Conservation (phyloP, 2,888 invertebrate genomes). For the Meghimatium bilineatum region DNA sequence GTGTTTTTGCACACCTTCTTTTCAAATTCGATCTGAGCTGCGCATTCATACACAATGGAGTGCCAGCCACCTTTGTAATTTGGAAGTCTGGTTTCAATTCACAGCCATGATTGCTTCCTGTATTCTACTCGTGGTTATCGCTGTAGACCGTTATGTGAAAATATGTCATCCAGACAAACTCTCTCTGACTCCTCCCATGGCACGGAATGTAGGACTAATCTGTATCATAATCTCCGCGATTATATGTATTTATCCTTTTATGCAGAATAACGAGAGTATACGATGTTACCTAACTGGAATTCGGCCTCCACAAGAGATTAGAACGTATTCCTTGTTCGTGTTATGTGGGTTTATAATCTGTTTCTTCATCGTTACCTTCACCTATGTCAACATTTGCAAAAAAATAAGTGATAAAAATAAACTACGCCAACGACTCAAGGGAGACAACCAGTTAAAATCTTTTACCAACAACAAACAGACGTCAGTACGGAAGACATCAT, state of each 20-base stretch:
- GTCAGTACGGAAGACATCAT: no score
- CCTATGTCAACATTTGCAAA: conserved; percentile 1
- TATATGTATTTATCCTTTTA: not conserved
- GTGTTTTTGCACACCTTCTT: conserved; percentile 36
- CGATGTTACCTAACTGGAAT: not conserved
- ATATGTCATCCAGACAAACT: not conserved
- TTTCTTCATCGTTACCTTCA: conserved; percentile 8
- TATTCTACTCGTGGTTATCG: conserved; percentile 24
- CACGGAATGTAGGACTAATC: no score
- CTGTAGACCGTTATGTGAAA: conserved; percentile 24
- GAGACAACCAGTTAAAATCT: not conserved
- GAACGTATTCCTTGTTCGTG: not conserved
- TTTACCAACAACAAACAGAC: not conserved
- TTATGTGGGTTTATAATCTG: not conserved
- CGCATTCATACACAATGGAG: no score
- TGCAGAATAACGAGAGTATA: not conserved
- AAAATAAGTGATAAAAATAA: not conserved
- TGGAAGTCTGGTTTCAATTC: conserved; percentile 20
- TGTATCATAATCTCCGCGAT: not conserved
- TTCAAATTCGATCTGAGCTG: no score
- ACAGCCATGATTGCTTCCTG: conserved; percentile 48
- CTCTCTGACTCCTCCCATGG: not conserved
- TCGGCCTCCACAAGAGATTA: not conserved
- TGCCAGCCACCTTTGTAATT: no score
- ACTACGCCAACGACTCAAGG: not conserved